Base-by-base conservation (phyloP, 2,113 vertebrate species). In the mouse (Mus musculus) region DNA sequence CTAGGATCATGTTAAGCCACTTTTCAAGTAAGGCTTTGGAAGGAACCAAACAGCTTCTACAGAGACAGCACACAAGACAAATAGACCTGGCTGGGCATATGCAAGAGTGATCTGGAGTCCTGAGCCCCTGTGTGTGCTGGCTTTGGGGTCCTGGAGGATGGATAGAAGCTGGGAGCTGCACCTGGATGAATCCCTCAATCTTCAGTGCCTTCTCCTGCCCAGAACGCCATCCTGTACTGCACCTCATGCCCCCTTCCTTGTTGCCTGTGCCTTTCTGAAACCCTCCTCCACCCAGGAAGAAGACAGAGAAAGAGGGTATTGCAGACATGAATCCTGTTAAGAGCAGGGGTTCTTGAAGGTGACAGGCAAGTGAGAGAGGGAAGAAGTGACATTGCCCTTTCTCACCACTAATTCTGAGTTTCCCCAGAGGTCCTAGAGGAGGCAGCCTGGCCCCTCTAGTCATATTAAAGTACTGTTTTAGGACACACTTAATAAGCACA, bases 391-490 rank as follows among this genome's bases (percentile, higher is more conserved):
- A 52, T 52, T 87, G 61, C 30, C 17, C 65, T 52, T 3, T 7
- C 30, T 87, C 65, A 69, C 65, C 42, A 69, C 85, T 69, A 39
- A 36, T 42, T 87, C 7, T 63, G 30, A 87, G 46, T 78, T 94
- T 93, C 96, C 97, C 71, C 13, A 0, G 0, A 92, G 76, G 69
- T 90, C 91, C 85, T 92, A 90, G 94, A 82, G 97, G 97, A 97
- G 67, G 84, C 77, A 30, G 30, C 0, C 0, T 33, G 84, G 56
- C 56, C 63, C 95, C 97, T 97, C 97, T 91, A 96, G 97, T 97
- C 93, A 96, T 78, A 94, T 87, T 93, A 98, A 97, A 96, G 97
- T 94, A 97, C 80, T 96, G 77, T 95, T 95, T 92, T 1, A n/a
- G 89, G 93, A 54, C 33, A 52, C 73, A 87, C 61, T 97, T 84